Conservation (phyloP, 2,888 invertebrate species). For the Drosophila formosana region DNA sequence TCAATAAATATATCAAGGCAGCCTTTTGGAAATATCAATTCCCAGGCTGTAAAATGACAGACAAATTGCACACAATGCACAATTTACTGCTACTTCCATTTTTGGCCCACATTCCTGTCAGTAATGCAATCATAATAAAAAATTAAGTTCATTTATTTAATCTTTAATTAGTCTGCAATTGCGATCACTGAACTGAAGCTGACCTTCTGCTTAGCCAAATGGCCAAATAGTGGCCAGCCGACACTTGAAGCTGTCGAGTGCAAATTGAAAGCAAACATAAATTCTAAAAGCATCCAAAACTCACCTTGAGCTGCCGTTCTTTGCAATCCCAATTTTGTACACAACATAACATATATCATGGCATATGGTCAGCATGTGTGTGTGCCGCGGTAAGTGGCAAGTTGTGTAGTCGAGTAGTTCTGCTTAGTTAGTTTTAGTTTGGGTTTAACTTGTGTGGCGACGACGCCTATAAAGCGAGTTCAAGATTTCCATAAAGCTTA, state of each 20-base stretch:
- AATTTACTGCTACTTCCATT: background rate
- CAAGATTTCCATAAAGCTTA: conserved; percentile 70
- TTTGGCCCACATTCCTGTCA: background rate
- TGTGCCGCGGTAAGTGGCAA: conserved; percentile 18
- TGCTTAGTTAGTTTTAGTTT: conserved; percentile 14
- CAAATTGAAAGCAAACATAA: conserved; percentile 26
- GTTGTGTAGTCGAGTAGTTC: conserved; percentile 30
- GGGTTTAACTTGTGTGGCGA: conserved; percentile 34
- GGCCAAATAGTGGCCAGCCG: background rate
- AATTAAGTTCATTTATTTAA: background rate
- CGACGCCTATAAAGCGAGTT: conserved; percentile 65
- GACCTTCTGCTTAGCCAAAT: conserved; percentile 42
- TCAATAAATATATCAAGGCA: too few species aligned
- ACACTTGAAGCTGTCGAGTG: background rate
- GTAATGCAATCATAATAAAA: background rate
- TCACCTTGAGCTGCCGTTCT: conserved; percentile 72
- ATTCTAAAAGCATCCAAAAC: conserved; percentile 33
- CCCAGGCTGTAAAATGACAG: background rate
- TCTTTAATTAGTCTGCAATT: background rate
- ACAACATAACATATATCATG: conserved; percentile 6
- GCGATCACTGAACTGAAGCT: conserved; percentile 20
- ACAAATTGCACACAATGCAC: background rate
- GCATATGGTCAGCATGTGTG: conserved; percentile 40
- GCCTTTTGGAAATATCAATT: too few species aligned
- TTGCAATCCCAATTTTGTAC: background rate